Evolutionary conservation across 2,113 vertebrate species (phyloP).

Genomic region (Enhydra lutris): DNA sequence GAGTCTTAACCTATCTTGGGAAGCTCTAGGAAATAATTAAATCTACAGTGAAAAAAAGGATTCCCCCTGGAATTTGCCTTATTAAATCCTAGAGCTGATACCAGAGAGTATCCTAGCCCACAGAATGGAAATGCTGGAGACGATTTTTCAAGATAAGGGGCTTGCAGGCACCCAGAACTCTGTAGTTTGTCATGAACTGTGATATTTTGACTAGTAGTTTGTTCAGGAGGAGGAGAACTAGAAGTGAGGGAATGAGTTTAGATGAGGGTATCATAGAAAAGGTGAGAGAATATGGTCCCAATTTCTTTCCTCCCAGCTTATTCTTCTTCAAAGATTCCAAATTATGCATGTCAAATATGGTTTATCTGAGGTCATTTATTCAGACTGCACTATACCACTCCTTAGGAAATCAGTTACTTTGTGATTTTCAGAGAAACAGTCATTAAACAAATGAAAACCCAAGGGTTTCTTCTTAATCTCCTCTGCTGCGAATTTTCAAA

Average conservation of each 20-base stretch:
- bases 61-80: neutral
- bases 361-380: neutral
- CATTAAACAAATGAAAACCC: neutral
- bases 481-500: constrained; percentile 8
- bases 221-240: neutral
- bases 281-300: neutral
- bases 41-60: neutral
- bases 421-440: constrained; percentile 1
- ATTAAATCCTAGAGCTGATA: neutral
- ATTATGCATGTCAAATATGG: neutral
- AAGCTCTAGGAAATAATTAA: neutral
- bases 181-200: neutral
- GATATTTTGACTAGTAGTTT: neutral
- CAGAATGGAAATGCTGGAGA: neutral
- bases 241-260: neutral
- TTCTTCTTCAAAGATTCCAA: neutral
- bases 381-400: neutral
- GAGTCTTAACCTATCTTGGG: neutral
- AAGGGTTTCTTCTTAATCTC: neutral
- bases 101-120: neutral
- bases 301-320: neutral
- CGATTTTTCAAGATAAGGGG: neutral
- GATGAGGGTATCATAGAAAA: neutral
- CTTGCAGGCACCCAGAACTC: neutral
- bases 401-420: constrained; percentile 9